Base-by-base conservation (phyloP, 2,113 vertebrate species). In the Ivindomyrus marchei region DNA sequence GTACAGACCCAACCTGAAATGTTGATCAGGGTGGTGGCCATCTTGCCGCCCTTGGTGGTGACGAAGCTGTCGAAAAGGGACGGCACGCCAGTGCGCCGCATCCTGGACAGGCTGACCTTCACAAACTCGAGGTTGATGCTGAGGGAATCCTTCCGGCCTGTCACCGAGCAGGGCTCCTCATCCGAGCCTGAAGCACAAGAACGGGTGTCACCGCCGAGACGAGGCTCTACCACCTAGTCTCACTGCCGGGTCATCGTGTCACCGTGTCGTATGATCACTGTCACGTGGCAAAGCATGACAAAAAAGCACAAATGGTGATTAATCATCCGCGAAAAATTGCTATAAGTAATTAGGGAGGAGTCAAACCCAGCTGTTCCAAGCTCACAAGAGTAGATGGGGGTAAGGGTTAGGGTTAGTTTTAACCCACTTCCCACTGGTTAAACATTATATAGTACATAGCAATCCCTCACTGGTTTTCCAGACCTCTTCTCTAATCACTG, bases 101-200 rank as follows among this genome's bases (percentile, higher is more conserved):
- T 99, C 89, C 98, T 95, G 46, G 98, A 99, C 89, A 99, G 93
- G 92, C 98, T 99, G 95, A 99, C 98, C 93, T 99, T 99, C 24
- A 99, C 98, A 92, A 99, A 99, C 93, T 99, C 98, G 80, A 99
- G 96, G 92, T 99, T 99, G 92, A 99, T 99, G 90, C 98, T 99
- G 88, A 99, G 93, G 58, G 98, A 99, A 94, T 99, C 98, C 93
- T 99, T 99, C n/a, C 98, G 96, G 88, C 98, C 98, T 0, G 98
- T 99, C 85, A 99, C 98, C 0, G 98, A 99, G 6, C 98, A 97
- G 0, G 97, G 96, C 91, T 99, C 98, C 92, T 99, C 98, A 31
- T 99, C 98, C 21, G 98, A 80, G 36, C 74, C 74, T 80, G 74
- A 42, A 42, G 36, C 31, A 8, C 5, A 80, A 80, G 74, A 42